Evolutionary conservation across 2,888 invertebrate genomes (phyloP).

Genomic region (Patella ulyssiponensis): DNA sequence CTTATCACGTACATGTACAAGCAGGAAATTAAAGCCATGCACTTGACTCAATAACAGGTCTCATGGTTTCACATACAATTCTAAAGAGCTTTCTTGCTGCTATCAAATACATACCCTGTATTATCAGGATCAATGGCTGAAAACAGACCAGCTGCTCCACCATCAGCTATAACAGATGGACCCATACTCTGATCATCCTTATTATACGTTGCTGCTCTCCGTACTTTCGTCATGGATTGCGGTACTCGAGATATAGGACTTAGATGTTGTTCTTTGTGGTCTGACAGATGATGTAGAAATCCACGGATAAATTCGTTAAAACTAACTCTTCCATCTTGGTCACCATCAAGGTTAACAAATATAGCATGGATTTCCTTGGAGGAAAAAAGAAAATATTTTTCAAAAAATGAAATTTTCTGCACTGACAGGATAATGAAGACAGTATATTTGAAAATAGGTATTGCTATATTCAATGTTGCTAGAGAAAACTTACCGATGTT

Average conservation of each 20-base stretch:
- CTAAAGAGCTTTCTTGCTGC: too few relatives aligned
- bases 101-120: slow-evolving; percentile 62
- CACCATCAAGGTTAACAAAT: slow-evolving; percentile 79
- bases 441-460: too few relatives aligned
- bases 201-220: not conserved
- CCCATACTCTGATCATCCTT: not conserved
- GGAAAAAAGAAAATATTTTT: not conserved
- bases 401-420: not conserved
- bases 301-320: slow-evolving; percentile 79
- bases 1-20: too few relatives aligned
- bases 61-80: too few relatives aligned
- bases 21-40: too few relatives aligned
- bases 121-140: slow-evolving; percentile 65
- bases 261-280: slow-evolving; percentile 12
- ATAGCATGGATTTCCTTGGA: slow-evolving; percentile 76
- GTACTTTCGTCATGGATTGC: not conserved
- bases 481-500: too few relatives aligned
- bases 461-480: too few relatives aligned
- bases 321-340: slow-evolving; percentile 79
- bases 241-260: slow-evolving; percentile 11
- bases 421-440: too few relatives aligned
- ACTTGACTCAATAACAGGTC: too few relatives aligned
- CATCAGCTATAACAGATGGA: slow-evolving; percentile 32
- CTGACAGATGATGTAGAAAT: slow-evolving; percentile 75
- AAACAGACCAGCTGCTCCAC: slow-evolving; percentile 65